Base-by-base conservation (phyloP, 2,888 invertebrate genomes). In the Thera obeliscata region DNA sequence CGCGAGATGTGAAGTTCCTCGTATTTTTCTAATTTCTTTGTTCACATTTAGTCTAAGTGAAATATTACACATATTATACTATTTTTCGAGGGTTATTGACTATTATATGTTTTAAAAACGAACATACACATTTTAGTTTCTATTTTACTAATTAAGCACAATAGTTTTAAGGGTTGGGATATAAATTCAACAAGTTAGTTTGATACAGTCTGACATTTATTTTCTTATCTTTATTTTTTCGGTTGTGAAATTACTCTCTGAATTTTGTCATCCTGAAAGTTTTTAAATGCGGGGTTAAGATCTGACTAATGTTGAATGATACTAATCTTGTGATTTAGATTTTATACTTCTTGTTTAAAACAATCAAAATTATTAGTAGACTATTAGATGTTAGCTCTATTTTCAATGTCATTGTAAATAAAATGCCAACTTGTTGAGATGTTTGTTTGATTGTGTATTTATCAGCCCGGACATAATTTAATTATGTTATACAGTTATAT, bases 391-490 rank as follows among this genome's bases (percentile, higher is more conserved):
- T 93, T 93, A 94, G 94, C 88, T 91, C 92, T 94, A 94, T 93
- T 94, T 94, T 91, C 91, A 89, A 91, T 92, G 91, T 93, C 91
- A 90, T 90, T 94, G 94, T 94, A 94, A 94, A 94, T 94, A 94
- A 94, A 94, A 93, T 90, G 93, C 94, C 90, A 93, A 94, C 93
- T 94, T 94, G 94, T 94, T 94, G 93, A 91, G 82, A 81, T 77
- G 82, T 79, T 82, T 82, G 83, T 90, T 88, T 89, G 79, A 88
- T 88, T 89, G 74, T 88, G 72, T 75, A 75, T 75, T 75, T 68
- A 81, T 79, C 75, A 77, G 76, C 74, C 75, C 69, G 69, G 71
- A 69, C 74, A 76, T 71, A 78, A 78, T 76, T 79, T 70, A 74
- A 79, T 78, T 79, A 78, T 78, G 76, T 76, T 71, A 54, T 77